phyloP scores from a whole-genome alignment of 2,888 invertebrate genomes.

The Cheilosia soror region DNA sequence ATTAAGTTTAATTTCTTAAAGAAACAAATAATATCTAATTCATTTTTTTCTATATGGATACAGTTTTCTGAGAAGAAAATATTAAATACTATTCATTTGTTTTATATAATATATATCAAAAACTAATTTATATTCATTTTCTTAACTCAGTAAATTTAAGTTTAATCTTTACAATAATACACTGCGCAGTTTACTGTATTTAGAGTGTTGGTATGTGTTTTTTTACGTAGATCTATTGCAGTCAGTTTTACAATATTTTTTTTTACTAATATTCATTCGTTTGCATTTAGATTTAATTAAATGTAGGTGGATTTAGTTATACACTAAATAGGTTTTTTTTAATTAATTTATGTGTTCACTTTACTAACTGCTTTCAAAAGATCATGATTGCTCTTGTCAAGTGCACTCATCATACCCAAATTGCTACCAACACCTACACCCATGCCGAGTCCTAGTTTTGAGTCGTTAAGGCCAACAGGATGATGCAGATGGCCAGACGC shows the following conservation, averaged over 20 bases:
- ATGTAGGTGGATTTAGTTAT: slow-evolving; percentile 76
- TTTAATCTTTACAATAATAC: slow-evolving; percentile 70
- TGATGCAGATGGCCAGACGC: slow-evolving; percentile 83
- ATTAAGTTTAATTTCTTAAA: slow-evolving; percentile 70
- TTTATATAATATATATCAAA: slow-evolving; percentile 67
- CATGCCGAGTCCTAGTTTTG: slow-evolving; percentile 84
- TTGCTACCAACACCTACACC: slow-evolving; percentile 83
- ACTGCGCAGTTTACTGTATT: slow-evolving; percentile 63
- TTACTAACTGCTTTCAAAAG: slow-evolving; percentile 84
- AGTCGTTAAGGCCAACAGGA: slow-evolving; percentile 83
- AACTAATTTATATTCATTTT: slow-evolving; percentile 63
- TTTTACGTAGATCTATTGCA: slow-evolving; percentile 65
- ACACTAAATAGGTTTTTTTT: slow-evolving; percentile 38
- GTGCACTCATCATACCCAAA: slow-evolving; percentile 84
- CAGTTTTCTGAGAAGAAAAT: slow-evolving; percentile 33
- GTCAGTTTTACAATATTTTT: slow-evolving; percentile 53
- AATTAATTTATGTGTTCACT: slow-evolving; percentile 83
- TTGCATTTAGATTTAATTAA: slow-evolving; percentile 62
- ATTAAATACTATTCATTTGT: slow-evolving; percentile 60
- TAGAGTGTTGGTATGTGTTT: slow-evolving; percentile 20
- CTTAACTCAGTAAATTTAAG: slow-evolving; percentile 66
- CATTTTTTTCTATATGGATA: slow-evolving; percentile 46
- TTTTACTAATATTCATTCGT: slow-evolving; percentile 59
- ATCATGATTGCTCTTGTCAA: slow-evolving; percentile 84
- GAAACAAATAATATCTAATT: slow-evolving; percentile 44